These are phyloP conservation scores for Chelonoidis abingdonii DNA, from an alignment of 2,113 vertebrate genomes.

Conservation along the genomic window DNA sequence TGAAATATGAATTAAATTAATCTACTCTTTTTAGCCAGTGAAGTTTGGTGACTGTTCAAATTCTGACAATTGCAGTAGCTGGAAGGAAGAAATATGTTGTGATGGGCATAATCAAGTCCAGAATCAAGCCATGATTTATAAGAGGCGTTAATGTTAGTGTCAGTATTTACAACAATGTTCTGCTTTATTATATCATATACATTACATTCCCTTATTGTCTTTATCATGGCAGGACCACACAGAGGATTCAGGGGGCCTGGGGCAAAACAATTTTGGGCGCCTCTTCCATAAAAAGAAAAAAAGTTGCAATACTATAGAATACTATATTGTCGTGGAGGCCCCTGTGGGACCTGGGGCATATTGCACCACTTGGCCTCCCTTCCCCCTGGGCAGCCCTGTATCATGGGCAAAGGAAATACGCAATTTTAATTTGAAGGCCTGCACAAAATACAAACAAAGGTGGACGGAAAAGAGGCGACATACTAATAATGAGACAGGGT, in stretches of 20 bases:
- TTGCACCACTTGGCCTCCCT: too few species aligned
- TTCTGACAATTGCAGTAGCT: neutral
- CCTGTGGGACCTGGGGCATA: too few species aligned
- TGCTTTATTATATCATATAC: neutral
- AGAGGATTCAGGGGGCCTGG: too few species aligned
- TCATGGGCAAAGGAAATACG: neutral
- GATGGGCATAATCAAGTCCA: neutral
- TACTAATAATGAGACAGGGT: neutral
- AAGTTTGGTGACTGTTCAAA: neutral
- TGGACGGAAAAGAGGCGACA: neutral
- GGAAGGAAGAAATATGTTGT: neutral
- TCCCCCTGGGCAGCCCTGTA: neutral
- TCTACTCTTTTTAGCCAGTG: neutral
- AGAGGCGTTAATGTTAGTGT: neutral
- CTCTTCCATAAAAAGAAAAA: too few species aligned
- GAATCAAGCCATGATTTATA: neutral
- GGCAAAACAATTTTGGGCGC: too few species aligned
- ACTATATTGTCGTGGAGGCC: too few species aligned
- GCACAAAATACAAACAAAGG: neutral
- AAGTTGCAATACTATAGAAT: too few species aligned
- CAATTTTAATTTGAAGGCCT: neutral
- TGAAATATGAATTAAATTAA: constrained; percentile 51
- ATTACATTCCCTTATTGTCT: neutral
- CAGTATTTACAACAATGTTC: neutral
- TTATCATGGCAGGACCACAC: neutral